Evolutionary conservation across 1,140 invertebrate genomes (phyloP).

Genomic region (Lordiphosa mommai): DNA sequence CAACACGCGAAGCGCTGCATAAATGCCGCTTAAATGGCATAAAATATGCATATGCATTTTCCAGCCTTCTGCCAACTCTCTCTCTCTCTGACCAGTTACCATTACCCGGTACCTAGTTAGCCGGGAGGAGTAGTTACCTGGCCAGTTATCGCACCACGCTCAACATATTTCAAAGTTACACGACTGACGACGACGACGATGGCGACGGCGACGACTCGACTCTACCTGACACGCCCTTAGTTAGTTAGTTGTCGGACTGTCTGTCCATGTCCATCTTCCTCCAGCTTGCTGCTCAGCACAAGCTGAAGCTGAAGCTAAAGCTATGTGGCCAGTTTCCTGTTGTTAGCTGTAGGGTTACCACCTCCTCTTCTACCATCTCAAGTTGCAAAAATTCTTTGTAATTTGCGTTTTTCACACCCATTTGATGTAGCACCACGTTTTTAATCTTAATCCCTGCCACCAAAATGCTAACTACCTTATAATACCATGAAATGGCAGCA

Average conservation of each 20-base stretch:
- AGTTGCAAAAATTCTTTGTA: slow-evolving; percentile 63
- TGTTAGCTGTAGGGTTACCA: slow-evolving; percentile 31
- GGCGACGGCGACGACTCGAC: slow-evolving; percentile 20
- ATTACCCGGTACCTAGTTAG: slow-evolving; percentile 3
- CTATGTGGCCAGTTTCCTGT: slow-evolving; percentile 71
- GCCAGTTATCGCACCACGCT: slow-evolving; percentile 68
- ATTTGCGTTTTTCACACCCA: slow-evolving; percentile 76
- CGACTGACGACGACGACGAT: slow-evolving; percentile 43
- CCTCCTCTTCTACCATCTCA: slow-evolving; percentile 8
- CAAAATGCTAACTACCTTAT: slow-evolving; percentile 69
- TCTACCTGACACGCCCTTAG: slow-evolving; percentile 68
- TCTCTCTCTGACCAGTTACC: slow-evolving; percentile 21
- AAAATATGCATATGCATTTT: slow-evolving; percentile 73
- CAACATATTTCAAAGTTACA: slow-evolving; percentile 75
- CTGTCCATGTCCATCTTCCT: slow-evolving; percentile 21
- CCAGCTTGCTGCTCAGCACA: slow-evolving; percentile 16
- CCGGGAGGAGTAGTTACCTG: slow-evolving; percentile 41
- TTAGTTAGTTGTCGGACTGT: slow-evolving; percentile 57
- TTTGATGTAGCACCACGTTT: slow-evolving; percentile 70
- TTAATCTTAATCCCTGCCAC: slow-evolving; percentile 75
- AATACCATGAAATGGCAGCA: slow-evolving; percentile 19
- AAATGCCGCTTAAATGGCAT: slow-evolving; percentile 75
- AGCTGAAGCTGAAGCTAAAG: slow-evolving; percentile 16
- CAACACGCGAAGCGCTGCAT: slow-evolving; percentile 72
- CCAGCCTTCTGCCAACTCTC: slow-evolving; percentile 9